phyloP scores from a whole-genome alignment of 2,797 vertebrate species.

The Acanthurus tractus region DNA sequence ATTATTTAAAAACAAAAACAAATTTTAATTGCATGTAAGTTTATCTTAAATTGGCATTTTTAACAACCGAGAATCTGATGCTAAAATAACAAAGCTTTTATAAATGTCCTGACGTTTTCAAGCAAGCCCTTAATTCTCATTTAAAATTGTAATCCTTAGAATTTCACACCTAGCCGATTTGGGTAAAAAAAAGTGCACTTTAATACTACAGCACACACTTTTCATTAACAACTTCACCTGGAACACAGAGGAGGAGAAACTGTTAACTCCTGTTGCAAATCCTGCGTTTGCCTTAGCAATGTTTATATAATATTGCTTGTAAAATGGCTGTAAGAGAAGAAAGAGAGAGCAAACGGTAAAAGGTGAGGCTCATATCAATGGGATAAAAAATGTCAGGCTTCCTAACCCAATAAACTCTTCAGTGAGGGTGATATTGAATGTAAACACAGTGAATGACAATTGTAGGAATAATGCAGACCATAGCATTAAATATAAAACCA shows the following conservation, averaged over 20 bases:
- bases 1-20: conserved; percentile 17
- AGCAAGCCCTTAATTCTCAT: neutral
- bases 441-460: neutral
- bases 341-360: neutral
- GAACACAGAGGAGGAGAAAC: neutral
- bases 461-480: neutral
- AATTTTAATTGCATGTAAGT: conserved; percentile 1
- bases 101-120: neutral
- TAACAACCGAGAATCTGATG: neutral
- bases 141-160: neutral
- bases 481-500: neutral
- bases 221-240: neutral
- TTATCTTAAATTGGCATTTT: neutral
- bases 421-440: neutral
- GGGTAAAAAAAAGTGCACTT: neutral
- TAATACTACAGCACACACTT: neutral
- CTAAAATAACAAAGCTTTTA: neutral
- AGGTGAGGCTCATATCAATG: neutral
- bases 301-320: too few relatives aligned
- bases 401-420: neutral
- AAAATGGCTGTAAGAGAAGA: too few relatives aligned
- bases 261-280: neutral
- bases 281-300: neutral
- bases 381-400: neutral
- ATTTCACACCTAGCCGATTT: neutral